Percentiles rank a stretch among this genome's conserved stretches.
phyloP scores from a whole-genome alignment of 2,797 vertebrate species.

The Miichthys miiuy region DNA sequence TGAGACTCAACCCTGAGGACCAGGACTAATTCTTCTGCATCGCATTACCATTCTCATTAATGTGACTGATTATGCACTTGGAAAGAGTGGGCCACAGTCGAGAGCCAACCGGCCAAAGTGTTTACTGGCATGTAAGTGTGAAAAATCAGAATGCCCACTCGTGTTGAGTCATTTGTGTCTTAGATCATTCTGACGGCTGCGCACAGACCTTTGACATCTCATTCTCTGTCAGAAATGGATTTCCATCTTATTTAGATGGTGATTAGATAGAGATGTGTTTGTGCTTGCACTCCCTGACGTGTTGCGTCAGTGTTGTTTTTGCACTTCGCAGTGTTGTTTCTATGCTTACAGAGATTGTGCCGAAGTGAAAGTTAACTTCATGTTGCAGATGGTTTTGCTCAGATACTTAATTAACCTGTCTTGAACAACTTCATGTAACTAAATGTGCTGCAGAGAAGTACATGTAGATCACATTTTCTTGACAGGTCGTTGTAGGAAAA shows the following conservation, averaged over 20 bases:
- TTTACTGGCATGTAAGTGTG: slow-evolving; percentile 66
- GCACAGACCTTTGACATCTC: slow-evolving; percentile 57
- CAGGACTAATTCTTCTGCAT: slow-evolving; percentile 74
- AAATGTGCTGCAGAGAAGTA: not conserved
- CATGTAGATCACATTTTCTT: not conserved
- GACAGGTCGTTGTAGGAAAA: not conserved
- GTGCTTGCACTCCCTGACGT: slow-evolving; percentile 8
- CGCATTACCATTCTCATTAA: slow-evolving; percentile 81
- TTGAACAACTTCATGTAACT: slow-evolving; percentile 9
- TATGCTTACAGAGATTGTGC: slow-evolving; percentile 20
- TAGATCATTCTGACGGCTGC: slow-evolving; percentile 63
- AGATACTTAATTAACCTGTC: slow-evolving; percentile 44
- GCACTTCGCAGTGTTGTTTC: slow-evolving; percentile 28
- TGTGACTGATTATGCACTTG: slow-evolving; percentile 73
- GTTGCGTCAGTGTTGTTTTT: slow-evolving; percentile 14
- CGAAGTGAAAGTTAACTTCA: slow-evolving; percentile 11
- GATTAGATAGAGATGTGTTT: slow-evolving; percentile 31
- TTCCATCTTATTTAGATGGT: slow-evolving; percentile 52
- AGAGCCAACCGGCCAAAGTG: slow-evolving; percentile 59
- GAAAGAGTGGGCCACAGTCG: slow-evolving; percentile 44
- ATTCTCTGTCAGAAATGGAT: slow-evolving; percentile 59
- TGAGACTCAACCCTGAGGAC: slow-evolving; percentile 69
- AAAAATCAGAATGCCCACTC: slow-evolving; percentile 72
- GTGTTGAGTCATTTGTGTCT: slow-evolving; percentile 69
- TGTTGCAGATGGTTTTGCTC: slow-evolving; percentile 28